Base-by-base conservation (phyloP, 2,888 invertebrate species). In the Hydrotaea cyrtoneurina region DNA sequence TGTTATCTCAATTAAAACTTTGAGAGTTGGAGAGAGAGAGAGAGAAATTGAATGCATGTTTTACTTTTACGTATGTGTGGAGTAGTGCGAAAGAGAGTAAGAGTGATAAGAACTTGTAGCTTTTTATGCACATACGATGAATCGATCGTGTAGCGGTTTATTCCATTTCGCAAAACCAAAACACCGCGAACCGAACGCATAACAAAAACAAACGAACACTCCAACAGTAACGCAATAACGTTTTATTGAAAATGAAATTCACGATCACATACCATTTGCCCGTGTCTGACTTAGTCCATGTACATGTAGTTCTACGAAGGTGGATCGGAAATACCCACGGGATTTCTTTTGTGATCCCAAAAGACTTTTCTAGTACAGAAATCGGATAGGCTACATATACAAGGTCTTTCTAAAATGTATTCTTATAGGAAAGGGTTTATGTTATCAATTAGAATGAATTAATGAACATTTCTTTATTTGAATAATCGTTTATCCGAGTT, bases 171-270 rank as follows among this genome's bases (percentile, higher is more conserved):
- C 69, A 77, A 85, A 79, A 81, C 31, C 2, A 66, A 76, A 75
- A 78, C 78, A 79, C 72, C 71, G 74, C 57, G 76, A 13, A 31
- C 31, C 62, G 78, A 73, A 39, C 80, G 64, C 46, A 66, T 73
- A 50, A 74, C 43, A 78, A 46, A 19, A 64, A 72, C 62, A 69
- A 82, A 59, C 76, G 57, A 82, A 82, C 76, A 73, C 17, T 43
- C 66, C 66, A 66, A 13, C 66, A 21, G 8, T 46, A 23, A 46
- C 10, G 31, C 26, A 31, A 69, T 21, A 46, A 66, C 73, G 69
- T 79, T 79, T 82, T 76, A 81, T 82, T 85, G 85, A 85, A 85
- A 85, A 76, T 79, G 81, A 85, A 85, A 85, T 85, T 82, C 81
- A 77, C 79, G 77, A 79, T 78, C 83, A 78, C 75, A 71, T 46